Conservation (phyloP, 2,888 invertebrate genomes). For the Galeopsomyia nigrocyanea region DNA sequence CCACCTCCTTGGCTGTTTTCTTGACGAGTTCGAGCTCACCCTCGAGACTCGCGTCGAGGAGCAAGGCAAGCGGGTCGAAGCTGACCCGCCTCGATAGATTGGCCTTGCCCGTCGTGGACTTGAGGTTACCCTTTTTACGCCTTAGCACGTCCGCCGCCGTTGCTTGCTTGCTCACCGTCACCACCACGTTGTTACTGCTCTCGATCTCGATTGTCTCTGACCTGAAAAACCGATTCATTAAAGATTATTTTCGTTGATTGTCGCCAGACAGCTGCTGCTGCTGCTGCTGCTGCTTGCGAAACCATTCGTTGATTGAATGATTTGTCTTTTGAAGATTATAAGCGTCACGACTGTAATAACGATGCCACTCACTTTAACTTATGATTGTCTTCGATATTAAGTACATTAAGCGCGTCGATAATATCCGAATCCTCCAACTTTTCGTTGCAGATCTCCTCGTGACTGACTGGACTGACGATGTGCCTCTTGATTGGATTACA, state of each 20-base stretch:
- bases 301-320: not conserved
- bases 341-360: not conserved
- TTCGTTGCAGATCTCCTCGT: conserved; percentile 56
- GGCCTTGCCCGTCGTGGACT: conserved; percentile 76
- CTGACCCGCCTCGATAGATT: conserved; percentile 89
- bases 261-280: too few relatives aligned
- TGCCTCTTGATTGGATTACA: conserved; percentile 39
- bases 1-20: conserved; percentile 93
- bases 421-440: conserved; percentile 65
- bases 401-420: conserved; percentile 66
- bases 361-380: conserved; percentile 54
- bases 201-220: conserved; percentile 46
- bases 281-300: too few relatives aligned
- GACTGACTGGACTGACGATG: conserved; percentile 39
- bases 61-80: conserved; percentile 96
- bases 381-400: conserved; percentile 64
- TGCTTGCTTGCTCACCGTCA: too few relatives aligned
- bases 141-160: conserved; percentile 75
- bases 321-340: not conserved
- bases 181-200: conserved; percentile 3
- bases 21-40: conserved; percentile 97
- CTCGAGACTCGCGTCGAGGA: conserved; percentile 97
- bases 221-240: conserved; percentile 31
- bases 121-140: conserved; percentile 84
- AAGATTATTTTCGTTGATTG: not conserved